Percentiles rank a stretch among this genome's conserved stretches.
These are phyloP conservation scores for Cavia aperea DNA, from an alignment of 2,113 vertebrate species.

Conservation along the genomic window DNA sequence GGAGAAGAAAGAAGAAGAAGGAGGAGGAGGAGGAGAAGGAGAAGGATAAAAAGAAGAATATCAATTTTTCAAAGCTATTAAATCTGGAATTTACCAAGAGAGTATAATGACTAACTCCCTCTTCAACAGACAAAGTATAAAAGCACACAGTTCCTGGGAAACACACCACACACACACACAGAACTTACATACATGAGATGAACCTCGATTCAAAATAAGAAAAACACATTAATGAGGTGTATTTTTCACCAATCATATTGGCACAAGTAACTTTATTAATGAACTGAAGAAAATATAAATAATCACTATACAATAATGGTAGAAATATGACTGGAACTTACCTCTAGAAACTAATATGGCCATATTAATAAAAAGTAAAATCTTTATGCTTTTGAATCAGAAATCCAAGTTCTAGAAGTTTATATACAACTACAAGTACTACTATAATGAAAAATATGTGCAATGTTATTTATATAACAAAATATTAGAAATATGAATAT, in stretches of 20 bases:
- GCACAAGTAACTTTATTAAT: background rate
- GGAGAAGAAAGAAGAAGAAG: too few species aligned
- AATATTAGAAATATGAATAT: background rate
- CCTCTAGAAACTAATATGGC: background rate
- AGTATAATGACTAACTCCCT: background rate
- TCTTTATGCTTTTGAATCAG: conserved; percentile 4
- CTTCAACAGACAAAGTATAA: conserved; percentile 2
- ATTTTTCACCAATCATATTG: background rate
- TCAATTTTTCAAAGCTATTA: background rate
- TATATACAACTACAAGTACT: background rate
- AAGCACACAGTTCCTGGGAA: background rate
- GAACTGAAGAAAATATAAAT: background rate
- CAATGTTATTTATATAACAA: background rate
- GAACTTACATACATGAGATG: background rate
- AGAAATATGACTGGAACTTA: background rate
- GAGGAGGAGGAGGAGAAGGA: too few species aligned
- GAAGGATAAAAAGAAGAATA: background rate
- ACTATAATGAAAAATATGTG: background rate
- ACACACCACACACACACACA: background rate
- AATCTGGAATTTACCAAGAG: background rate
- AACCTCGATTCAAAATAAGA: background rate
- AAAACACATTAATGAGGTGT: background rate
- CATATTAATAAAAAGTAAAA: background rate
- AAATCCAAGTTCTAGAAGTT: background rate
- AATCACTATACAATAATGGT: background rate